These are phyloP conservation scores for Allophyes oxyacanthae DNA, from an alignment of 2,888 invertebrate genomes.

Conservation along the genomic window DNA sequence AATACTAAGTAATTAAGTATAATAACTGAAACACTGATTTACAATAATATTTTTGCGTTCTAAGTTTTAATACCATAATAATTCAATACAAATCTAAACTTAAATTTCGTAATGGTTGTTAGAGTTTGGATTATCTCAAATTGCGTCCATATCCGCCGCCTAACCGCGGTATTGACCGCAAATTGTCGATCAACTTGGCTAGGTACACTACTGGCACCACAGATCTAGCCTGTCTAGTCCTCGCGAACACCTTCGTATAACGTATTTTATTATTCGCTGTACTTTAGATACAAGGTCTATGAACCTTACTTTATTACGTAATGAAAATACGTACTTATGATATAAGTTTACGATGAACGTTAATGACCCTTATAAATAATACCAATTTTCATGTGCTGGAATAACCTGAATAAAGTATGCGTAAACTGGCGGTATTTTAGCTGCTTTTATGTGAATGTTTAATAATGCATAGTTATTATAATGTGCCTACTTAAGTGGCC, in stretches of 20 bases:
- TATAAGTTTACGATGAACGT: constrained; percentile 37
- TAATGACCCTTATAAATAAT: constrained; percentile 27
- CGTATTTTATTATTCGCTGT: constrained; percentile 53
- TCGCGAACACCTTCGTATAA: constrained; percentile 46
- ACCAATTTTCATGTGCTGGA: constrained; percentile 10
- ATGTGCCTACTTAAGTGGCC: no score
- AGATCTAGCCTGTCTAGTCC: constrained; percentile 37
- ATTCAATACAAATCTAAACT: constrained; percentile 21
- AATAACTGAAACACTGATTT: no score
- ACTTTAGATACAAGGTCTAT: constrained; percentile 50
- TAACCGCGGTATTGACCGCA: constrained; percentile 68
- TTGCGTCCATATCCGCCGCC: constrained; percentile 71
- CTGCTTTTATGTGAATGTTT: not conserved
- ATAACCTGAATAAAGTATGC: not conserved
- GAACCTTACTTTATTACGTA: constrained; percentile 53
- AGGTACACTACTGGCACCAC: constrained; percentile 45
- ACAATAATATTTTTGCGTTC: no score
- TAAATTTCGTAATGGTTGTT: constrained; percentile 38
- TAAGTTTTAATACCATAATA: not conserved
- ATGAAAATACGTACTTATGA: constrained; percentile 44
- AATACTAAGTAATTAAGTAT: no score
- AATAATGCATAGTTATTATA: no score
- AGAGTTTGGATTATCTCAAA: constrained; percentile 60
- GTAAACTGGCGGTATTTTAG: constrained; percentile 1
- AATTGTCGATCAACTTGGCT: constrained; percentile 58